Conservation (phyloP, 2,797 vertebrate species). For the Chromis chromis region DNA sequence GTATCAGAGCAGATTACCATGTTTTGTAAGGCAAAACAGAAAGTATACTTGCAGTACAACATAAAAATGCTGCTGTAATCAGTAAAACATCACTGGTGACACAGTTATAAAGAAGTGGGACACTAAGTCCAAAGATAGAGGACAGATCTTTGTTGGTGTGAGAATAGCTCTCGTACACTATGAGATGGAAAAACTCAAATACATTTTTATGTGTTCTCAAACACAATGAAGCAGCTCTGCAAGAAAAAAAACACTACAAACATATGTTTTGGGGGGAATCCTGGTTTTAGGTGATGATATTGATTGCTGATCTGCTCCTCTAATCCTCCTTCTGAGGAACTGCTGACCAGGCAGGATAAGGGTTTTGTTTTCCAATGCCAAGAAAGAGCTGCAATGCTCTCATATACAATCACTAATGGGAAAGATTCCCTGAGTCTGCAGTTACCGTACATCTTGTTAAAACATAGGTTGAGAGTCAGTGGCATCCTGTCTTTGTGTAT, state of each 20-base stretch:
- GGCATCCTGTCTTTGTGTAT: constrained; percentile 1
- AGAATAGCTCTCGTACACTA: background rate
- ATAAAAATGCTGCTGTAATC: too few species aligned
- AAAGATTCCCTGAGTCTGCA: constrained; percentile 10
- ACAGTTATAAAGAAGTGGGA: constrained; percentile 22
- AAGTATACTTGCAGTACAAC: background rate
- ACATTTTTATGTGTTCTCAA: background rate
- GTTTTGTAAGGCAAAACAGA: background rate
- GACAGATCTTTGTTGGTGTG: background rate
- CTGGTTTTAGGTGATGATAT: constrained; percentile 6
- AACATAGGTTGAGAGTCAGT: background rate
- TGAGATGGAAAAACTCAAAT: background rate
- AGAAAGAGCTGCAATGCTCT: constrained; percentile 29
- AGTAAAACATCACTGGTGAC: constrained; percentile 1
- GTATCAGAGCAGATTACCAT: too few species aligned
- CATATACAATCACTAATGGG: constrained; percentile 17
- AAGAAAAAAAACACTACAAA: background rate
- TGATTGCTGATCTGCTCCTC: background rate
- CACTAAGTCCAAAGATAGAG: background rate
- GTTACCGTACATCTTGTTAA: constrained; percentile 2
- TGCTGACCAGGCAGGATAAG: constrained; percentile 14
- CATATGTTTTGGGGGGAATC: constrained; percentile 1
- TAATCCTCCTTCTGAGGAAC: constrained; percentile 10
- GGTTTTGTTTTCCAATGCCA: constrained; percentile 9
- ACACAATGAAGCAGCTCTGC: background rate